Conservation (phyloP, 2,113 vertebrate species). For the Oplegnathus fasciatus region DNA sequence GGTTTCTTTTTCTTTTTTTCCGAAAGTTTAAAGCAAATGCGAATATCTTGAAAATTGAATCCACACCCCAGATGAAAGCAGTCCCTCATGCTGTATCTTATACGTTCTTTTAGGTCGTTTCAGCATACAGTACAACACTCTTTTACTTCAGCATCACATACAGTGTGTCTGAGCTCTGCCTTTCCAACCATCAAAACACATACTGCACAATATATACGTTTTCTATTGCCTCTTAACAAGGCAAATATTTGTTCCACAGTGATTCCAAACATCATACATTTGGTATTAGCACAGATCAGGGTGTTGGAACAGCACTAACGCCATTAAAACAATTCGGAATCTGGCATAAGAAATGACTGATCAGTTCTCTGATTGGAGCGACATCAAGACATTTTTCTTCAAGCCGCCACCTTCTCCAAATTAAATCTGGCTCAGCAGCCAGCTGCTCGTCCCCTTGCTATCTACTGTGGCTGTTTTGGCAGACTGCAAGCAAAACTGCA, state of each 20-base stretch:
- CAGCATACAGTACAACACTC: slow-evolving; percentile 47
- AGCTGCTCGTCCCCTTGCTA: slow-evolving; percentile 29
- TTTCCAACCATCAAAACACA: slow-evolving; percentile 31
- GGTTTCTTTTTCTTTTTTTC: not conserved
- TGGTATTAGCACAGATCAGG: not conserved
- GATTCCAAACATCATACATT: slow-evolving; percentile 5
- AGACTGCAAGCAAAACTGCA: slow-evolving; percentile 26
- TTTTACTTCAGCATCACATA: slow-evolving; percentile 14
- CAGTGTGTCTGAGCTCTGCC: not conserved
- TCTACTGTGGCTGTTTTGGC: slow-evolving; percentile 34
- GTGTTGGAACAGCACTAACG: not conserved
- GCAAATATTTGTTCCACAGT: not conserved
- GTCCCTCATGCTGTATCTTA: slow-evolving; percentile 27
- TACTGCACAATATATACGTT: not conserved
- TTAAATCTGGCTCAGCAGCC: slow-evolving; percentile 42
- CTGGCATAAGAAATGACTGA: slow-evolving; percentile 26
- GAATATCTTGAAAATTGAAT: slow-evolving; percentile 40
- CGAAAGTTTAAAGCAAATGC: slow-evolving; percentile 36
- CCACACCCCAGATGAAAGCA: slow-evolving; percentile 25
- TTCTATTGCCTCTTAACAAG: slow-evolving; percentile 2
- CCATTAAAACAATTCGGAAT: slow-evolving; percentile 26
- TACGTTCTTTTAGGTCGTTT: slow-evolving; percentile 39
- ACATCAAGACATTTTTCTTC: slow-evolving; percentile 50
- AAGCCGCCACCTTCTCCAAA: slow-evolving; percentile 38
- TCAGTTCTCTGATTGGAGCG: slow-evolving; percentile 35